These are phyloP conservation scores for Drosophila subsilvestris DNA, from an alignment of 2,888 invertebrate genomes.

Conservation along the genomic window DNA sequence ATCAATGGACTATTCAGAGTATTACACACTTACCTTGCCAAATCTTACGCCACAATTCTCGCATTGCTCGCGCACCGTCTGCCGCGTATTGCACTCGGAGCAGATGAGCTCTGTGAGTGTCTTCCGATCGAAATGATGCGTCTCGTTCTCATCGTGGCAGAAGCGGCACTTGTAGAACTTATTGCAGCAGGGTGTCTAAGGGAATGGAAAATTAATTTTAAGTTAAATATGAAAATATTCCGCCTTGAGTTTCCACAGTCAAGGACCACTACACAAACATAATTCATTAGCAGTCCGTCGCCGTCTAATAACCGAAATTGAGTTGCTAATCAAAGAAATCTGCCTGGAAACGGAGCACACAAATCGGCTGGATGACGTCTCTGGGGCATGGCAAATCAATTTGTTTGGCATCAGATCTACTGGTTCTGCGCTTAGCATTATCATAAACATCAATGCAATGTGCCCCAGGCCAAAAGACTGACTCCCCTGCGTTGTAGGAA, in stretches of 20 bases:
- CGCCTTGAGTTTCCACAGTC: not conserved
- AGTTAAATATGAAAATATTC: not conserved
- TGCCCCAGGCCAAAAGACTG: not conserved
- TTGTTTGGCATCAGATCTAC: constrained; percentile 16
- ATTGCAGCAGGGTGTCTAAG: constrained; percentile 94
- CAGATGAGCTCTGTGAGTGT: constrained; percentile 93
- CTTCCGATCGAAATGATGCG: constrained; percentile 93
- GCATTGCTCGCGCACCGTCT: constrained; percentile 91
- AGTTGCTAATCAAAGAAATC: constrained; percentile 41
- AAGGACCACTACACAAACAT: constrained; percentile 20
- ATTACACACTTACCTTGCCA: constrained; percentile 87
- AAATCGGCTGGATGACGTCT: constrained; percentile 18
- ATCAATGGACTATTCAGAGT: not conserved
- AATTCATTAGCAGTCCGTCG: constrained; percentile 27
- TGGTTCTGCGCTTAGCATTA: constrained; percentile 41
- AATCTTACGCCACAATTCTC: constrained; percentile 91
- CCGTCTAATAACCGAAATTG: constrained; percentile 15
- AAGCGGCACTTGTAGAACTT: constrained; percentile 95
- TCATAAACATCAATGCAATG: constrained; percentile 54
- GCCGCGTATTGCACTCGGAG: constrained; percentile 91
- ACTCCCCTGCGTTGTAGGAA: constrained; percentile 6
- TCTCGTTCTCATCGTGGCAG: constrained; percentile 94
- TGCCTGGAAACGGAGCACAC: constrained; percentile 13
- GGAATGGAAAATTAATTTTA: not conserved
- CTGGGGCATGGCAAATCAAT: constrained; percentile 23